Base-by-base conservation (phyloP, 2,797 vertebrate genomes). In the Muscicapa comitata region DNA sequence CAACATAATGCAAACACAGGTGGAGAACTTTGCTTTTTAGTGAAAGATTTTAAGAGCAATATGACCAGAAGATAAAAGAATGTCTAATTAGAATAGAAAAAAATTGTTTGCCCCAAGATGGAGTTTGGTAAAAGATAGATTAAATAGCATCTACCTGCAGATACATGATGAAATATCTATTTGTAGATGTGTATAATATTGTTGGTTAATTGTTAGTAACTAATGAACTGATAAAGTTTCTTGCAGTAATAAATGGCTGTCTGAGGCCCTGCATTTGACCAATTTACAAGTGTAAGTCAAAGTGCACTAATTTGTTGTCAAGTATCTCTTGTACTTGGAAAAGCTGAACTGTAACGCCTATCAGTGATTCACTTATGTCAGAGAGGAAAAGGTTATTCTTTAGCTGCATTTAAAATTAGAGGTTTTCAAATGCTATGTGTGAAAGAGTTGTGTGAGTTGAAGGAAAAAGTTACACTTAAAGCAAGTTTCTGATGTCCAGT, bases 11-110 rank as follows among this genome's bases (percentile, higher is more conserved):
- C 57, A 96, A 95, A 97, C 73, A 59, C 65, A 80, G 71, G 73
- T 97, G 94, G 91, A 96, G 84, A 86, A 92, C 93, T 85, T 95
- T 85, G 78, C 86, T 94, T 94, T 74, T 81, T 90, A 81, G 91
- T 98, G 93, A 97, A 97, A 97, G 96, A 95, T 85, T 97, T 97
- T 96, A 94, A 97, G 33, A 93, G 83, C 88, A 86, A 90, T 82
- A 90, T 26, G n/a, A 28, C 38, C 19, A 82, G 45, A 89, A 71
- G 58, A 72, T 92, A 70, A 55, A 67, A 48, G 28, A 20, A 7
- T 94, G n/a, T 88, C 93, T 96, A 38, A 66, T 58, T 18, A 53
- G 59, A 95, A 93, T n/a, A 96, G 88, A 90, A 87, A 57, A 86
- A 71, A 68, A 8, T 29, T 81, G 7, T 54, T 85, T 71, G 61